A percentile compares a stretch with the other conserved stretches of the same genome.
phyloP scores from a whole-genome alignment of 2,888 invertebrate genomes.

The Hedya salicella region DNA sequence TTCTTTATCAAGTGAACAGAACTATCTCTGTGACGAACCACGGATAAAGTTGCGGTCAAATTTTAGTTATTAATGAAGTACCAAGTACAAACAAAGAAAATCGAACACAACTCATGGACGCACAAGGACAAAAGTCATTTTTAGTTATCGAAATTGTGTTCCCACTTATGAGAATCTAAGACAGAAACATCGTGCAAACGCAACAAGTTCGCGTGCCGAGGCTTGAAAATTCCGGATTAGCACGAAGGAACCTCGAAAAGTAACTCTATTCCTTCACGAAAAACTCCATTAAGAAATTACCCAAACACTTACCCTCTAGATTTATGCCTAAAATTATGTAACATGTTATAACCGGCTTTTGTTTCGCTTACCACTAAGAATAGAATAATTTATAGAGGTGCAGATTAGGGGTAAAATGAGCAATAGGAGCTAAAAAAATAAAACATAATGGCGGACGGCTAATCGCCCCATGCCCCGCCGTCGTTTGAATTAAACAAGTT shows the following conservation, averaged over 20 bases:
- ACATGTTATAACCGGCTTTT: slow-evolving; percentile 34
- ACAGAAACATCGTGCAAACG: slow-evolving; percentile 53
- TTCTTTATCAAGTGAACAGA: too few relatives aligned
- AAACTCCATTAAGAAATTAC: slow-evolving; percentile 45
- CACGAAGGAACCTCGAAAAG: slow-evolving; percentile 61
- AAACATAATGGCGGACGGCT: slow-evolving; percentile 23
- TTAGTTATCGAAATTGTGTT: background rate
- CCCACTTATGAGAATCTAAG: slow-evolving; percentile 34
- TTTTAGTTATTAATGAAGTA: too few relatives aligned
- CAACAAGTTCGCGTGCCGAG: slow-evolving; percentile 80
- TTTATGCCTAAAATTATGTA: slow-evolving; percentile 43
- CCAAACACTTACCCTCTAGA: slow-evolving; percentile 44
- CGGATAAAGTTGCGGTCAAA: too few relatives aligned
- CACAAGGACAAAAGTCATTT: background rate
- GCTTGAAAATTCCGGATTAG: slow-evolving; percentile 61
- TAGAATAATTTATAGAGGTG: slow-evolving; percentile 38
- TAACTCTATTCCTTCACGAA: slow-evolving; percentile 49
- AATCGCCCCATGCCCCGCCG: slow-evolving; percentile 12
- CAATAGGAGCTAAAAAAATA: slow-evolving; percentile 9
- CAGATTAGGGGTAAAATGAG: slow-evolving; percentile 20
- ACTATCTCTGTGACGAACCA: too few relatives aligned
- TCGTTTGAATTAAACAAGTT: slow-evolving; percentile 26
- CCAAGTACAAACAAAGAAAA: too few relatives aligned
- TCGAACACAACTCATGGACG: too few relatives aligned
- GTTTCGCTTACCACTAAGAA: slow-evolving; percentile 23